These are phyloP conservation scores for Eptesicus fuscus DNA, from an alignment of 2,113 vertebrate genomes.

Conservation along the genomic window DNA sequence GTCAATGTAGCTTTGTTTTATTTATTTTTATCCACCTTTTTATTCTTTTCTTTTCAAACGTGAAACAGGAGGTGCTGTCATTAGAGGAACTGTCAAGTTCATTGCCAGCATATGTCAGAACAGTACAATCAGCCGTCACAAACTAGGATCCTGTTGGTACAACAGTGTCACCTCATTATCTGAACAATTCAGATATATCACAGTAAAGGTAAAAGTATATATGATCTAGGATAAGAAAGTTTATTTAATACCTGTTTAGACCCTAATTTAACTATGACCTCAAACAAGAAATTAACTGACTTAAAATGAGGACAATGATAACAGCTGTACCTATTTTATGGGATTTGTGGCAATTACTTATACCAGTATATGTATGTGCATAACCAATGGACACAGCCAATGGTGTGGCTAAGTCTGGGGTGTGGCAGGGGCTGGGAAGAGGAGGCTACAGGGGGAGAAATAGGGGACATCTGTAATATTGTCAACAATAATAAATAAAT, in stretches of 20 bases:
- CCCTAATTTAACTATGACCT: not conserved
- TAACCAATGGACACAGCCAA: not conserved
- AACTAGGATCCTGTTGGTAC: not conserved
- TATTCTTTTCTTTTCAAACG: constrained; percentile 42
- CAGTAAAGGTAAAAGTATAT: not conserved
- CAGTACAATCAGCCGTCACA: not conserved
- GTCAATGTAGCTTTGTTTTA: constrained; percentile 48
- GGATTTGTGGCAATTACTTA: not conserved
- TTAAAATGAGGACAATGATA: constrained; percentile 16
- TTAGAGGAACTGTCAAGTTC: constrained; percentile 16
- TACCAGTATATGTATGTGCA: not conserved
- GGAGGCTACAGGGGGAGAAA: too few species aligned
- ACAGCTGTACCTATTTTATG: not conserved
- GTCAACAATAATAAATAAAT: too few species aligned
- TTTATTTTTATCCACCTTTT: constrained; percentile 61
- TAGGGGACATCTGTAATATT: too few species aligned
- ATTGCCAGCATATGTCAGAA: not conserved
- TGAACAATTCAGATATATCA: not conserved
- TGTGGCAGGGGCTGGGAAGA: not conserved
- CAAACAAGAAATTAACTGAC: not conserved
- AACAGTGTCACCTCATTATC: not conserved
- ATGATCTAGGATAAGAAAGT: not conserved
- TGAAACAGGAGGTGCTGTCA: not conserved
- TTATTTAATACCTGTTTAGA: not conserved
- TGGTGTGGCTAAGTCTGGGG: not conserved